A percentile compares a stretch with the other conserved stretches of the same genome.
Evolutionary conservation across 2,113 vertebrate genomes (phyloP).

Genomic region (Megalops atlanticus): DNA sequence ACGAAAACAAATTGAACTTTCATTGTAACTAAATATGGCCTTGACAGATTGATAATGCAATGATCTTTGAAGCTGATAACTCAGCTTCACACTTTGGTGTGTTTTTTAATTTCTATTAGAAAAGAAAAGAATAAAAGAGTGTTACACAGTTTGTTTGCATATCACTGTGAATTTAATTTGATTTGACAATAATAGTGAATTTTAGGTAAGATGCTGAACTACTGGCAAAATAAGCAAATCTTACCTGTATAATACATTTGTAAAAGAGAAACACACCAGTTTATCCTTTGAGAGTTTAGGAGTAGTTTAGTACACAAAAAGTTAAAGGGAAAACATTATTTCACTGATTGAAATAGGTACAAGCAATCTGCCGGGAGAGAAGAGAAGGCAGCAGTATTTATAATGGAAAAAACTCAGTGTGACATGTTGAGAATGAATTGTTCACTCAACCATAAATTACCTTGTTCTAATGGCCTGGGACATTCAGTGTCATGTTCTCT

Average conservation of each 20-base stretch:
- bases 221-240: too few relatives aligned
- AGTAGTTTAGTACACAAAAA: conserved; percentile 68
- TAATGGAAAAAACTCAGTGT: conserved; percentile 84
- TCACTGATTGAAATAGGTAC: conserved; percentile 73
- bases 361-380: conserved; percentile 77
- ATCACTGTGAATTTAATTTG: too few relatives aligned
- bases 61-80: background rate
- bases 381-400: conserved; percentile 75
- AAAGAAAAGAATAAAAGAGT: too few relatives aligned
- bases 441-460: conserved; percentile 82
- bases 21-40: background rate
- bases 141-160: background rate
- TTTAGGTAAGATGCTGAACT: background rate
- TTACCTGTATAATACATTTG: background rate
- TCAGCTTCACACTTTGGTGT: too few relatives aligned
- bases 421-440: conserved; percentile 83
- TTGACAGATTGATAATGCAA: background rate
- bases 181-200: background rate
- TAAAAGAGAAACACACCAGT: conserved; percentile 44
- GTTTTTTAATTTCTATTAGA: background rate
- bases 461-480: conserved; percentile 81
- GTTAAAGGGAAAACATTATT: conserved; percentile 72
- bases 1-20: background rate
- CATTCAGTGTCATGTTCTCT: conserved; percentile 73
- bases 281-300: conserved; percentile 45